Conservation (phyloP, 2,797 vertebrate genomes). For the Myotis findleyi region DNA sequence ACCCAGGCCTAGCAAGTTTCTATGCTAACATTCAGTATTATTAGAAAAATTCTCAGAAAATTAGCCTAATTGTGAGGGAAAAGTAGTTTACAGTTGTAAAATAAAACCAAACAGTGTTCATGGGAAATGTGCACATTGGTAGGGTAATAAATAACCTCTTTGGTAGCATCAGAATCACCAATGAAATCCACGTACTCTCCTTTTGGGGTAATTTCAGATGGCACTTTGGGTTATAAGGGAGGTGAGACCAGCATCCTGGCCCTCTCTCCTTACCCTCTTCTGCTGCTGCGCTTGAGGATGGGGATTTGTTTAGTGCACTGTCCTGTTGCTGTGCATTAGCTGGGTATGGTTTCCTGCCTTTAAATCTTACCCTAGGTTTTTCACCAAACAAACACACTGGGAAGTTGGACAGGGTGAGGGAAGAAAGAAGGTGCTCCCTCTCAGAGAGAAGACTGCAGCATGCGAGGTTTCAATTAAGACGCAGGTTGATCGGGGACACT, state of each 20-base stretch:
- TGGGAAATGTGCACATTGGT: neutral
- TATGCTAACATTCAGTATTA: neutral
- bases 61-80: neutral
- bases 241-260: neutral
- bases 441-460: neutral
- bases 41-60: neutral
- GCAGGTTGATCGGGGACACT: neutral
- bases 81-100: neutral
- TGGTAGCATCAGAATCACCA: neutral
- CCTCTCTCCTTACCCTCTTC: neutral
- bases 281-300: neutral
- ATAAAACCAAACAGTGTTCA: neutral
- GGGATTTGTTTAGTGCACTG: neutral
- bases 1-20: neutral
- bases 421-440: neutral
- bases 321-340: neutral
- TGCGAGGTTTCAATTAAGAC: neutral
- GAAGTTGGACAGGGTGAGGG: neutral
- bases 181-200: neutral
- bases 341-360: constrained; percentile 23
- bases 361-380: neutral
- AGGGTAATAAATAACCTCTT: neutral
- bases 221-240: neutral
- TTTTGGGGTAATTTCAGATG: neutral
- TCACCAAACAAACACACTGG: neutral